A percentile compares a stretch with the other conserved stretches of the same genome.
phyloP scores from a whole-genome alignment of 2,888 invertebrate genomes.

The Clanis bilineata region DNA sequence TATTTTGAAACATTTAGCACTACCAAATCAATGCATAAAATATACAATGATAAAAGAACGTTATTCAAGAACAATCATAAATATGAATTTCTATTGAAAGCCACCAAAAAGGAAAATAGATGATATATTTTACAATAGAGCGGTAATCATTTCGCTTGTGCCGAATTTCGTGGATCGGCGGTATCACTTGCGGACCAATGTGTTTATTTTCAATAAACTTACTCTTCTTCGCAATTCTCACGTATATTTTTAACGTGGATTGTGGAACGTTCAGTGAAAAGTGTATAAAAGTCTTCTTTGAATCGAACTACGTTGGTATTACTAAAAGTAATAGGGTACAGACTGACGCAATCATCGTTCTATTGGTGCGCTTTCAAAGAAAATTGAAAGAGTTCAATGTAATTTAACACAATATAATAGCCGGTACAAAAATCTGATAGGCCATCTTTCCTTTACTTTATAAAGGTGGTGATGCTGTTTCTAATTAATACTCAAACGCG shows the following conservation, averaged over 20 bases:
- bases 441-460: neutral
- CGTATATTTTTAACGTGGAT: slow-evolving; percentile 20
- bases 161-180: slow-evolving; percentile 19
- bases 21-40: neutral
- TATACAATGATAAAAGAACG: neutral
- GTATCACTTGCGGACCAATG: slow-evolving; percentile 21
- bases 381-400: slow-evolving; percentile 34
- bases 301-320: slow-evolving; percentile 24
- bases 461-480: neutral
- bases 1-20: neutral
- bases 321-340: slow-evolving; percentile 13
- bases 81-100: neutral
- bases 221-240: slow-evolving; percentile 14
- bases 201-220: slow-evolving; percentile 29
- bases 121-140: slow-evolving; percentile 10
- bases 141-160: slow-evolving; percentile 5
- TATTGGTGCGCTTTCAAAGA: slow-evolving; percentile 29
- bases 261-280: slow-evolving; percentile 18
- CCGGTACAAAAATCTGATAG: slow-evolving; percentile 27
- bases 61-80: neutral
- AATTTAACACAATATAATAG: slow-evolving; percentile 31
- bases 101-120: slow-evolving; percentile 1
- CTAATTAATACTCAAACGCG: slow-evolving; percentile 1
- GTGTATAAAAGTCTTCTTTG: slow-evolving; percentile 25
- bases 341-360: slow-evolving; percentile 34